Evolutionary conservation across 2,888 invertebrate species (phyloP).

Genomic region (Drosophila villosipedis): DNA sequence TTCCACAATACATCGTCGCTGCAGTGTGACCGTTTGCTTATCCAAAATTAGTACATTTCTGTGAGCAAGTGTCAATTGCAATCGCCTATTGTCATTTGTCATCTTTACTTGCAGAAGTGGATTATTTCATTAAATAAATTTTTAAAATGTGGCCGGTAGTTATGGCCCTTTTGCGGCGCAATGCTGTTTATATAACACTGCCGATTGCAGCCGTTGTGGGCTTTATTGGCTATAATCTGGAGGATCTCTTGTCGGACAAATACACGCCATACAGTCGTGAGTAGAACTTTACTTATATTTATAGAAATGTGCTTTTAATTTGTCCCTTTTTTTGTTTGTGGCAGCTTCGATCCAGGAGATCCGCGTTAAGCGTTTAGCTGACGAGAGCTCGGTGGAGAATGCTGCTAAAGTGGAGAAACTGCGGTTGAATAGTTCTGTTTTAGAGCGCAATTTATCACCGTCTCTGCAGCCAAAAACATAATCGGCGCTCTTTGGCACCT

Average conservation of each 20-base stretch:
- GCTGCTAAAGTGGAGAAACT: conserved; percentile 89
- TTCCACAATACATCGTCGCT: not conserved
- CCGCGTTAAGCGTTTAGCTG: conserved; percentile 89
- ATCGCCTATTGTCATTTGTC: conserved; percentile 5
- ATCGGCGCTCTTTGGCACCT: not conserved
- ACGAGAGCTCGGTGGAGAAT: conserved; percentile 86
- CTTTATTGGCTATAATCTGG: conserved; percentile 94
- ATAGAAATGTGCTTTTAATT: conserved; percentile 4
- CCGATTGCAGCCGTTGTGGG: conserved; percentile 94
- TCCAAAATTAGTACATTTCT: conserved; percentile 14
- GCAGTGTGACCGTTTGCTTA: conserved; percentile 8
- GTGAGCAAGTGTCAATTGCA: not conserved
- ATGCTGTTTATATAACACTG: conserved; percentile 92
- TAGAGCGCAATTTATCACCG: conserved; percentile 89
- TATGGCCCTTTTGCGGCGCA: conserved; percentile 88
- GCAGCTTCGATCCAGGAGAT: conserved; percentile 91
- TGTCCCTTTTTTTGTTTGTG: conserved; percentile 62
- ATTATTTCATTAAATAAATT: conserved; percentile 4
- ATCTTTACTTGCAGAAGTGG: not conserved
- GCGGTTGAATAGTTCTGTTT: conserved; percentile 88
- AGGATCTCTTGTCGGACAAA: conserved; percentile 90
- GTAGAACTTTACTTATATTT: conserved; percentile 53
- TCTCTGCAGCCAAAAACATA: conserved; percentile 86
- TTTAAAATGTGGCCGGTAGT: conserved; percentile 91
- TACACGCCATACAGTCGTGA: conserved; percentile 91